phyloP scores from a whole-genome alignment of 1,140 invertebrate species.

The Procambarus clarkii region DNA sequence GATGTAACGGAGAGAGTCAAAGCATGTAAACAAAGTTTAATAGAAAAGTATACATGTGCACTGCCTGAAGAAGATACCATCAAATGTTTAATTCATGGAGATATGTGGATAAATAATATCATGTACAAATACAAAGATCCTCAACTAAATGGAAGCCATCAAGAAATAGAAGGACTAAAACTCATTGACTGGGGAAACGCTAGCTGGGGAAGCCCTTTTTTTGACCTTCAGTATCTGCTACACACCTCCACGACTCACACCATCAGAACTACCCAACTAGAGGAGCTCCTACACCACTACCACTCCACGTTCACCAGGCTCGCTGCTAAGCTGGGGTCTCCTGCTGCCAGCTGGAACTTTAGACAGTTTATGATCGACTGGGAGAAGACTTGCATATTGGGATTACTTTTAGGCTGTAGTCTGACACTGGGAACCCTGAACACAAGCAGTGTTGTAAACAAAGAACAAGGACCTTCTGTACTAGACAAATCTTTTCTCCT shows the following conservation, averaged over 20 bases:
- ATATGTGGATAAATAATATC: constrained; percentile 43
- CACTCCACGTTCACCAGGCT: constrained; percentile 33
- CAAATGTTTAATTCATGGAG: constrained; percentile 30
- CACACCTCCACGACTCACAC: constrained; percentile 23
- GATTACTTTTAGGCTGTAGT: constrained; percentile 10
- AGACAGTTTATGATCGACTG: constrained; percentile 9
- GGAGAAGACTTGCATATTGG: not conserved
- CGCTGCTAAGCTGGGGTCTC: constrained; percentile 12
- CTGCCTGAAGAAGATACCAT: not conserved
- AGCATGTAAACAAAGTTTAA: not conserved
- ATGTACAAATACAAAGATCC: constrained; percentile 28
- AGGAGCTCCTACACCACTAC: constrained; percentile 27
- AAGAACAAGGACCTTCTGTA: not conserved
- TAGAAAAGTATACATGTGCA: not conserved
- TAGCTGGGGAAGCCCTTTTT: constrained; percentile 5
- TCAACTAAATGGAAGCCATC: not conserved
- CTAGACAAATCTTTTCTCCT: constrained; percentile 22
- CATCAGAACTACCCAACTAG: constrained; percentile 19
- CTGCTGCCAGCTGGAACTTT: constrained; percentile 8
- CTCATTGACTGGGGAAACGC: constrained; percentile 49
- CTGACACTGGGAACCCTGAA: constrained; percentile 23
- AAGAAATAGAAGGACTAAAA: constrained; percentile 8
- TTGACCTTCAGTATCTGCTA: constrained; percentile 48
- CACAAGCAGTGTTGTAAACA: not conserved
- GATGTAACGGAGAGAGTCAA: not conserved